These are phyloP conservation scores for Rhineura floridana DNA, from an alignment of 2,113 vertebrate species.

Conservation along the genomic window DNA sequence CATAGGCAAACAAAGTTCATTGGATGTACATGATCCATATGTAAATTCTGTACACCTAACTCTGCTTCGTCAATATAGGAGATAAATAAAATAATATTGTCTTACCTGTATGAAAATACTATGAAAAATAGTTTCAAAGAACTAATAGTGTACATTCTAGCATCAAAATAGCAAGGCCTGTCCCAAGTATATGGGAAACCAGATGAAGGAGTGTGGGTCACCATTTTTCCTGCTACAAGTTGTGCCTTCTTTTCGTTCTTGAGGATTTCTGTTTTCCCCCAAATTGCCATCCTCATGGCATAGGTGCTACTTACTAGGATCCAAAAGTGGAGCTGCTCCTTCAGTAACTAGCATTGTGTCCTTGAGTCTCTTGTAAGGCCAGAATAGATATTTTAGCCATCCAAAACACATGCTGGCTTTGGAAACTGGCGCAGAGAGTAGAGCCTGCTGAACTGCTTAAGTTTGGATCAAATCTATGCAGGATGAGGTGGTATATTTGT, in stretches of 20 bases:
- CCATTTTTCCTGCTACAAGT: no score
- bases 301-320: neutral
- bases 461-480: neutral
- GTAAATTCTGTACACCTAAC: neutral
- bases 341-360: neutral
- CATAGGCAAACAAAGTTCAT: neutral
- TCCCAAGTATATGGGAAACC: neutral
- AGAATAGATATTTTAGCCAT: neutral
- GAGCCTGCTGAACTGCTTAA: neutral
- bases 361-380: neutral
- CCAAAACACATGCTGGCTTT: neutral
- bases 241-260: neutral
- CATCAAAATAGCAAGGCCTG: neutral
- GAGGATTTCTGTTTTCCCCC: neutral
- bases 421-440: neutral
- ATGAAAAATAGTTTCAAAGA: neutral
- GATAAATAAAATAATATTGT: neutral
- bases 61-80: neutral
- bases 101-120: constrained; percentile 2
- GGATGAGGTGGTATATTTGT: neutral
- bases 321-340: neutral
- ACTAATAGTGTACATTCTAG: neutral
- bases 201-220: neutral
- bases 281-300: neutral
- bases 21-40: neutral